Evolutionary conservation across 2,113 vertebrate genomes (phyloP).

Genomic region (Alligator sinensis): DNA sequence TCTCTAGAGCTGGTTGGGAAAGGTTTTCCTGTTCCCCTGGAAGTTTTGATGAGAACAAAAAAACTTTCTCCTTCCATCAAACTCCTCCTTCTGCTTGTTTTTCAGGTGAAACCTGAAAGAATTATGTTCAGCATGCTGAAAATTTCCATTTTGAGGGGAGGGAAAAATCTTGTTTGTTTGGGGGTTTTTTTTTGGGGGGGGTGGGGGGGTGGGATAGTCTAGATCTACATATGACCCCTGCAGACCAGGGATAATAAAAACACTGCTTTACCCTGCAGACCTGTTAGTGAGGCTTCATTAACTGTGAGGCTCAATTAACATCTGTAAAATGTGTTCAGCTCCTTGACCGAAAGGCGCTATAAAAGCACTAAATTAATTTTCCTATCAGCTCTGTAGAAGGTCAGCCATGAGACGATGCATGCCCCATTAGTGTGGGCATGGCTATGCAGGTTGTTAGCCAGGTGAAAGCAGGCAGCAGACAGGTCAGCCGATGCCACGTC

Average conservation of each 20-base stretch:
- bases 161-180: neutral
- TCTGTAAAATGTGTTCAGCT: conserved; percentile 56
- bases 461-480: neutral
- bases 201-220: too few relatives aligned
- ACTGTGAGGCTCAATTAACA: conserved; percentile 53
- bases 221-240: neutral
- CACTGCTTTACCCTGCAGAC: conserved; percentile 47
- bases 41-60: neutral
- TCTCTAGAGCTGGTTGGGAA: neutral
- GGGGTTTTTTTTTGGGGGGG: neutral
- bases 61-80: neutral
- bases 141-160: neutral
- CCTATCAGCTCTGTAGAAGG: neutral
- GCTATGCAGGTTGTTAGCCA: neutral
- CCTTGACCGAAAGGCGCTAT: conserved; percentile 38
- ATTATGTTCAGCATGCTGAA: neutral
- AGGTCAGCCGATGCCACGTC: rapidly evolving
- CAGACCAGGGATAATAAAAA: conserved; percentile 35
- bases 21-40: neutral
- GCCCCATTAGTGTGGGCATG: rapidly evolving
- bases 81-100: neutral
- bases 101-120: neutral
- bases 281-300: conserved; percentile 61
- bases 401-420: neutral
- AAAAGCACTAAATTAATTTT: conserved; percentile 60